Evolutionary conservation across 2,888 invertebrate species (phyloP).

Genomic region (Autographa pulchrina): DNA sequence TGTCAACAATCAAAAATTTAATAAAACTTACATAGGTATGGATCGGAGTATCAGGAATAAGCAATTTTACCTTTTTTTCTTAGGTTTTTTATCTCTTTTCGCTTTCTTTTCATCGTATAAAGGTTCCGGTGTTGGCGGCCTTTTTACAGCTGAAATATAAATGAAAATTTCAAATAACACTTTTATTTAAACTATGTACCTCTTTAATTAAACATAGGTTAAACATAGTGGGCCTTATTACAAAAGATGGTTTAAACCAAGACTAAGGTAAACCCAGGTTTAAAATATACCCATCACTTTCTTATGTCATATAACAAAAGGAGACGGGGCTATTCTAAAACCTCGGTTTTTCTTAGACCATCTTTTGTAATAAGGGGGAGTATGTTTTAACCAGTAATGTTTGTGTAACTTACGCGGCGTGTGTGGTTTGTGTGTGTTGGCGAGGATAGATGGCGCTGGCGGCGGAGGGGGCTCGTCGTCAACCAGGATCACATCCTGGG

Average conservation of each 20-base stretch:
- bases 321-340: no score
- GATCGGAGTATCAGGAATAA: neutral
- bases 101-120: constrained; percentile 83
- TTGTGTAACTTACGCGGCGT: constrained; percentile 74
- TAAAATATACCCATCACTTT: no score
- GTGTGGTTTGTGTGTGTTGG: constrained; percentile 49
- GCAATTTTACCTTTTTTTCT: constrained; percentile 80
- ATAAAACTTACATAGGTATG: neutral
- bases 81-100: constrained; percentile 86
- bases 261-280: no score
- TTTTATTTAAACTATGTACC: neutral
- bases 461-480: constrained; percentile 81
- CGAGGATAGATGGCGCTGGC: constrained; percentile 49
- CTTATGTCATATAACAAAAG: no score
- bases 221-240: no score
- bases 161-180: neutral
- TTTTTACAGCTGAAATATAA: constrained; percentile 75
- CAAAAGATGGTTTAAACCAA: no score
- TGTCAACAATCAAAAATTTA: no score
- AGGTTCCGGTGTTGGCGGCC: constrained; percentile 78
- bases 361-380: no score
- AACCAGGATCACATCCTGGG: constrained; percentile 87
- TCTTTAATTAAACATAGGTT: neutral
- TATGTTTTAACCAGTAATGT: neutral
- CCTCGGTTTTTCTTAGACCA: no score